A percentile compares a stretch with the other conserved stretches of the same genome.
These are phyloP conservation scores for Actinia equina DNA, from an alignment of 64 coral and sea anemone genomes.

Conservation along the genomic window DNA sequence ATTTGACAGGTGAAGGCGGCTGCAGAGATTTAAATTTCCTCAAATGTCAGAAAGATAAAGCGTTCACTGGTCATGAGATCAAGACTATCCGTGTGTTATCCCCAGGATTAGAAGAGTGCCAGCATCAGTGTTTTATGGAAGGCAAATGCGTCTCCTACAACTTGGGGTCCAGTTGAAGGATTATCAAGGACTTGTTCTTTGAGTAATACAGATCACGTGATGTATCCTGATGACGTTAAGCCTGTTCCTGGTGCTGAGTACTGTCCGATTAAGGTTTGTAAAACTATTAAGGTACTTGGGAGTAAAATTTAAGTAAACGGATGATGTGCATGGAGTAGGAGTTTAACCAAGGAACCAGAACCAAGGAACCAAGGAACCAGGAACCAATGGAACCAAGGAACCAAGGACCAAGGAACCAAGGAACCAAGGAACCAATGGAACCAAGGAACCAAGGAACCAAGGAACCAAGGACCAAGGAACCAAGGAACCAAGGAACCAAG, in stretches of 20 bases:
- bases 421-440: too few species aligned
- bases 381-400: too few species aligned
- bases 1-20: not conserved
- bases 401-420: too few species aligned
- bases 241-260: not conserved
- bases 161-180: not conserved
- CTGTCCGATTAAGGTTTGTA: not conserved
- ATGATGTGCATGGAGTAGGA: too few species aligned
- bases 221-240: not conserved
- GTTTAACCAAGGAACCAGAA: too few species aligned
- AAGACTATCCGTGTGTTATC: not conserved
- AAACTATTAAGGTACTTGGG: not conserved
- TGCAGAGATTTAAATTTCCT: not conserved
- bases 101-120: not conserved
- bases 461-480: too few species aligned
- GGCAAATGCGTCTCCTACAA: not conserved
- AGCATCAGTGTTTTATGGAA: not conserved
- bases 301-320: too few species aligned
- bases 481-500: too few species aligned
- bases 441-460: too few species aligned
- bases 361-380: too few species aligned
- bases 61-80: not conserved
- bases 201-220: not conserved
- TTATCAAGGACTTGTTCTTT: not conserved
- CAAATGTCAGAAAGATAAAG: not conserved